Evolutionary conservation across 2,797 vertebrate genomes (phyloP), one percentile per base, ranked within the genome.

Genomic region (Prionace glauca): DNA sequence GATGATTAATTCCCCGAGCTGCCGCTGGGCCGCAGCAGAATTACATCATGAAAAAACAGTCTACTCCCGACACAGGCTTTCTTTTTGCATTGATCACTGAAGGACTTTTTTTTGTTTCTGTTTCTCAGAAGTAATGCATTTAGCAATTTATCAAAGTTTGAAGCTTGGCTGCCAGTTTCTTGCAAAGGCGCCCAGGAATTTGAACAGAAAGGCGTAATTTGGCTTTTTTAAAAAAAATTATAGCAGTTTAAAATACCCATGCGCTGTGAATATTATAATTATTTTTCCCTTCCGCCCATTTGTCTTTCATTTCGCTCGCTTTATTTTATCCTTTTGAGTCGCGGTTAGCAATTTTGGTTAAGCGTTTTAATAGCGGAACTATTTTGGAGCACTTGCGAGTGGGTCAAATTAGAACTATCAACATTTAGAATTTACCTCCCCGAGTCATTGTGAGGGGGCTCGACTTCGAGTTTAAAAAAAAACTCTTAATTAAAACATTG

Each of bases 1-100:
- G 69, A 45, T 95, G 93, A 95, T 95, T 95, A 96, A 90, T 96
- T 96, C 95, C 95, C 60, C n/a, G 36, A 81, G 81, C 92, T 69
- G 36, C 96, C 96, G 50, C 95, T 96, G 95, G 95, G 94, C 96
- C 97, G 97, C 96, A 97, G 96, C 96, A 96, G 96, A 96, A 97
- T 96, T 96, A 96, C 96, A 96, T 96, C 95, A 16, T 94, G 93
- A 95, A 95, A 94, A 94, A 94, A 45, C 45, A 72, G 41, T 74
- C 69, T 29, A 14, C 93, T 74, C 50, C 29, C 45, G n/a, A 56
- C 45, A 72, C 71, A 95, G 41, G 24, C 45, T 50, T n/a, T 94
- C 72, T 32, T 77, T 56, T 56, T 56, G 50, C 36, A 45, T 56
- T 94, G 67, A 74, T 74, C 22, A 56, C 24, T 8, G 36, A 36